Evolutionary conservation across 2,888 invertebrate species (phyloP).

Genomic region (Craniophora ligustri): DNA sequence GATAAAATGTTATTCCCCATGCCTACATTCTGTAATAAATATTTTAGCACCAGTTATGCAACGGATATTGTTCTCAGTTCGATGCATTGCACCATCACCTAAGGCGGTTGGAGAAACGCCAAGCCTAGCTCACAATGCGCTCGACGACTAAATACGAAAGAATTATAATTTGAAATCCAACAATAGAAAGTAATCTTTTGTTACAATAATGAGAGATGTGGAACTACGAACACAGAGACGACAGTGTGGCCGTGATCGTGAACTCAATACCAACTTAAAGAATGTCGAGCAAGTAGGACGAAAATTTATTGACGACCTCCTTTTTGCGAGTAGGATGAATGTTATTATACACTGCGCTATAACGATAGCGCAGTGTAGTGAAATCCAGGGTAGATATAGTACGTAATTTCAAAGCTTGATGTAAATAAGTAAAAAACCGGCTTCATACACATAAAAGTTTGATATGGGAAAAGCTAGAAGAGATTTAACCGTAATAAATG

Average conservation of each 20-base stretch:
- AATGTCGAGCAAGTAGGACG: conserved; percentile 39
- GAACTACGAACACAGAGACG: conserved; percentile 21
- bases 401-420: conserved; percentile 41
- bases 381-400: conserved; percentile 24
- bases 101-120: conserved; percentile 60
- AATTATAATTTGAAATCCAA: conserved; percentile 57
- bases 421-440: conserved; percentile 39
- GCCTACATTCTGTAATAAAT: too few relatives aligned
- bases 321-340: conserved; percentile 16
- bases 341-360: background rate
- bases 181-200: conserved; percentile 62
- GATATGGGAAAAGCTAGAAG: conserved; percentile 29
- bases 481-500: conserved; percentile 35
- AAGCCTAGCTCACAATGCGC: conserved; percentile 52
- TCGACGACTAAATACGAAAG: conserved; percentile 55
- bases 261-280: conserved; percentile 48
- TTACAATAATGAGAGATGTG: conserved; percentile 56
- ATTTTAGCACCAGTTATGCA: conserved; percentile 29
- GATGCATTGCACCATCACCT: conserved; percentile 51
- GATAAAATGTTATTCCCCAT: too few relatives aligned
- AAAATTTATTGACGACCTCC: conserved; percentile 35
- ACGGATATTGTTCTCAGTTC: conserved; percentile 30
- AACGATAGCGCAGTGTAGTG: too few relatives aligned
- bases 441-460: conserved; percentile 34
- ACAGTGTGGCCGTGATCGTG: conserved; percentile 54